A percentile compares a stretch with the other conserved stretches of the same genome.
Evolutionary conservation across 2,113 vertebrate genomes (phyloP).

Genomic region (Chaetops frenatus): DNA sequence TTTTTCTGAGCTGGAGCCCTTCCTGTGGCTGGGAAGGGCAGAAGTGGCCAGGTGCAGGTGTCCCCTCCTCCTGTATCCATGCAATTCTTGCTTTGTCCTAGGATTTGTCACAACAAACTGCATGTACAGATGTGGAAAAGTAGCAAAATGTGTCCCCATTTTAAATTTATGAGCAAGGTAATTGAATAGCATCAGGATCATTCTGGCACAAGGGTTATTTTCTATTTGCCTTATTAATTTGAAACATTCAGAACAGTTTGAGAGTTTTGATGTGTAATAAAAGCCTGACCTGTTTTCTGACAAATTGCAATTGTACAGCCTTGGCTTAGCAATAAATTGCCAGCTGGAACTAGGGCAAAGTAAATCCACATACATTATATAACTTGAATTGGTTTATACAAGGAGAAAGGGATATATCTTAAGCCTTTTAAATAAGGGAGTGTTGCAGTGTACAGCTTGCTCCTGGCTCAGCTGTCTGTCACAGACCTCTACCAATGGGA

Average conservation of each 20-base stretch:
- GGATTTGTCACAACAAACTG: neutral
- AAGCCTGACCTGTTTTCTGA: slow-evolving; percentile 43
- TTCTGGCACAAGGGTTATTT: neutral
- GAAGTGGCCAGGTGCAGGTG: neutral
- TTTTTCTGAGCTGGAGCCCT: neutral
- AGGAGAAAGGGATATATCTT: slow-evolving; percentile 21
- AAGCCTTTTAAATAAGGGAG: slow-evolving; percentile 48
- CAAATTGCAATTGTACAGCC: slow-evolving; percentile 23
- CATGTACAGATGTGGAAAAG: rapidly evolving
- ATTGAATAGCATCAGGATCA: neutral
- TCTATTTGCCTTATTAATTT: neutral
- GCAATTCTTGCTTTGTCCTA: neutral
- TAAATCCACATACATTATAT: slow-evolving; percentile 57
- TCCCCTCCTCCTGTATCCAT: neutral
- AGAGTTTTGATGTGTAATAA: neutral
- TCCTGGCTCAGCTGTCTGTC: too few species aligned
- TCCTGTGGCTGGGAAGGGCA: neutral
- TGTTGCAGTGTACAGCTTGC: too few species aligned
- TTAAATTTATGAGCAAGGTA: neutral
- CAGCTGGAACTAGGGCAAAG: slow-evolving; percentile 44
- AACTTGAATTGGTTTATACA: slow-evolving; percentile 44
- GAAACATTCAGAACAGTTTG: neutral
- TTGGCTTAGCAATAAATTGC: slow-evolving; percentile 31
- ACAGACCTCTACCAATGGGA: too few species aligned
- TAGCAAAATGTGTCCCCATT: neutral